phyloP scores from a whole-genome alignment of 2,113 vertebrate species.

The Pteruthius melanotis region DNA sequence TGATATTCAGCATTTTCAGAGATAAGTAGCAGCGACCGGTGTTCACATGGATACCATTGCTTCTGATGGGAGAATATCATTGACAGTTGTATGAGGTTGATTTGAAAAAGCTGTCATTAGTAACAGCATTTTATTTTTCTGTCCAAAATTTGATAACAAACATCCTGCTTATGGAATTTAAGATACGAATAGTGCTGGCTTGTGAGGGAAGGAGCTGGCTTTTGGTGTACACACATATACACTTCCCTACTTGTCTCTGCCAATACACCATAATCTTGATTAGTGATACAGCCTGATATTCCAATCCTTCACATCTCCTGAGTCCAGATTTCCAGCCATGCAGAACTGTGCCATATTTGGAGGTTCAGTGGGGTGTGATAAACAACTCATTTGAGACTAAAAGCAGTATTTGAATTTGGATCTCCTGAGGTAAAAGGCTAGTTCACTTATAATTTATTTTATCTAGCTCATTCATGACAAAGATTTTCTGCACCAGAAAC shows the following conservation, averaged over 20 bases:
- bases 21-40: background rate
- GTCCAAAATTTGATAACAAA: background rate
- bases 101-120: background rate
- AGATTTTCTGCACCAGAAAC: slow-evolving; percentile 58
- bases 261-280: slow-evolving; percentile 30
- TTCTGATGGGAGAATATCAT: background rate
- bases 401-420: slow-evolving; percentile 18
- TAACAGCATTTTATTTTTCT: background rate
- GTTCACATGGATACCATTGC: background rate
- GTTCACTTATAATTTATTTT: slow-evolving; percentile 38
- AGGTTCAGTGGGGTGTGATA: slow-evolving; percentile 43
- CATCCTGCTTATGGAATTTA: background rate
- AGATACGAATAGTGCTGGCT: background rate
- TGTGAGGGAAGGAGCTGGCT: background rate
- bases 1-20: background rate
- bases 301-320: slow-evolving; percentile 6
- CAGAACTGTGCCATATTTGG: slow-evolving; percentile 55
- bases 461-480: slow-evolving; percentile 36
- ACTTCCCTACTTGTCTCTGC: slow-evolving; percentile 6
- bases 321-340: background rate
- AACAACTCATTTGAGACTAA: slow-evolving; percentile 60
- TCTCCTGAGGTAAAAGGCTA: slow-evolving; percentile 27
- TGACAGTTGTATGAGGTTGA: background rate
- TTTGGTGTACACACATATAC: background rate
- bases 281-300: slow-evolving; percentile 34